Percentiles rank a stretch among this genome's conserved stretches.
Conservation (phyloP, 2,113 vertebrate genomes). For the Macquaria ambigua region DNA sequence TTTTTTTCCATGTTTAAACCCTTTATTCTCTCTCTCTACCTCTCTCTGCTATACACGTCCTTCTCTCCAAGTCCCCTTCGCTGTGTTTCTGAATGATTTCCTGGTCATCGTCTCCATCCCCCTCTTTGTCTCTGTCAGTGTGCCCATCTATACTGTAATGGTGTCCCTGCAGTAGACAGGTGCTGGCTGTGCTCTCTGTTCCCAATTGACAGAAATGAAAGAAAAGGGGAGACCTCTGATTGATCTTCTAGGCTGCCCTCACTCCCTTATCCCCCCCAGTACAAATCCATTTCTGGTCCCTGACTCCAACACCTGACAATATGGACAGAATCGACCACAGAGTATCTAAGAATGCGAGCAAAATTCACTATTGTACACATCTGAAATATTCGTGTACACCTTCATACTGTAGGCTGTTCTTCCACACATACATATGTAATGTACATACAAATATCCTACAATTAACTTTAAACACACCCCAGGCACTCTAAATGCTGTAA, state of each 20-base stretch:
- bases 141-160: constrained; percentile 24
- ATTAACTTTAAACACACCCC: constrained; percentile 7
- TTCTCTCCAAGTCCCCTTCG: neutral
- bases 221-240: constrained; percentile 55
- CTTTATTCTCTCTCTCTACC: constrained; percentile 23
- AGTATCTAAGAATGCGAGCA: neutral
- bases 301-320: constrained; percentile 7
- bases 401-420: neutral
- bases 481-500: constrained; percentile 1
- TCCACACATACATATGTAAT: neutral
- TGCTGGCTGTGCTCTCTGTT: constrained; percentile 40
- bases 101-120: constrained; percentile 1
- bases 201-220: constrained; percentile 52
- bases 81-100: constrained; percentile 45
- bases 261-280: neutral
- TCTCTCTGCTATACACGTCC: neutral
- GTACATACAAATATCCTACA: neutral
- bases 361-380: neutral
- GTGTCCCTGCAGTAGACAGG: constrained; percentile 41
- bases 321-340: neutral
- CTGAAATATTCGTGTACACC: neutral
- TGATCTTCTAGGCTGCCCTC: constrained; percentile 39
- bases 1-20: constrained; percentile 4
- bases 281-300: constrained; percentile 43
- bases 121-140: constrained; percentile 32